Percentiles rank a stretch among this genome's conserved stretches.
Conservation (phyloP, 1,140 invertebrate species). For the Drosophila micromelanica region DNA sequence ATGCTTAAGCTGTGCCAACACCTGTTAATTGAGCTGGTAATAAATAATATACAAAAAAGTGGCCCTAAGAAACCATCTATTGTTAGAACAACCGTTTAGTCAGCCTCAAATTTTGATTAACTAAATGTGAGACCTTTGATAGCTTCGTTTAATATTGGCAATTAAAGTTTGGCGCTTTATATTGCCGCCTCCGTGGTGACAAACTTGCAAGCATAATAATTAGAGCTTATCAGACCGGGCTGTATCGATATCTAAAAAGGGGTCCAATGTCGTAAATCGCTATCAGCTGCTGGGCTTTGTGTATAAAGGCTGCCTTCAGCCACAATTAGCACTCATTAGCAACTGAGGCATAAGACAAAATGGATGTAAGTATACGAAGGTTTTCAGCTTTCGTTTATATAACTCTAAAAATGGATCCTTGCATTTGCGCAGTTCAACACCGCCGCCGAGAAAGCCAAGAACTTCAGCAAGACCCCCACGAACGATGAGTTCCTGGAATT, state of each 20-base stretch:
- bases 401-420: conserved; percentile 83
- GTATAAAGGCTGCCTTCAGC: conserved; percentile 26
- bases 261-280: conserved; percentile 36
- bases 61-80: not conserved
- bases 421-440: conserved; percentile 88
- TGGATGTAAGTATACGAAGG: conserved; percentile 63
- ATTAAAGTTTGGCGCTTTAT: conserved; percentile 34
- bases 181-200: conserved; percentile 12
- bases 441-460: conserved; percentile 91
- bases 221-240: conserved; percentile 38
- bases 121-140: conserved; percentile 30
- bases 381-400: no score
- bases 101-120: conserved; percentile 13
- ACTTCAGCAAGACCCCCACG: conserved; percentile 90
- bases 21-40: conserved; percentile 9
- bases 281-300: conserved; percentile 28
- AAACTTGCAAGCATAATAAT: not conserved
- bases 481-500: conserved; percentile 93
- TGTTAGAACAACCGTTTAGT: conserved; percentile 3
- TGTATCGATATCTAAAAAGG: conserved; percentile 43
- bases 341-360: conserved; percentile 37
- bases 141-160: conserved; percentile 10
- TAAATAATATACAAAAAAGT: conserved; percentile 17
- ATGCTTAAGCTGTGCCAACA: conserved; percentile 59
- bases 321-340: conserved; percentile 37